Evolutionary conservation across 2,888 invertebrate genomes (phyloP).

Genomic region (Neoitamus cyanurus): DNA sequence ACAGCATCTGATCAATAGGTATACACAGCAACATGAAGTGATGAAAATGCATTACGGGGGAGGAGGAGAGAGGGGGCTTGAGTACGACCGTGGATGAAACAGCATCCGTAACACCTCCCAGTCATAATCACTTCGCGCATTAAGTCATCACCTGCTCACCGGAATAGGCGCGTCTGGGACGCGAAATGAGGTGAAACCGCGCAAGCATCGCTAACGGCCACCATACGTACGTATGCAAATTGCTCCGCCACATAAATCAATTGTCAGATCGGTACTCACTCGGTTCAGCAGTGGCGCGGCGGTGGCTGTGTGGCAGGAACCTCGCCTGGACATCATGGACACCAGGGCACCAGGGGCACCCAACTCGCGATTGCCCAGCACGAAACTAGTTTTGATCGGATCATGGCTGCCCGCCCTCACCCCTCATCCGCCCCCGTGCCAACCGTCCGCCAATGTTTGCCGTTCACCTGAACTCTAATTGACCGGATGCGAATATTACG

Average conservation of each 20-base stretch:
- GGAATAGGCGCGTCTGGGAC: background rate
- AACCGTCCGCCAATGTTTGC: background rate
- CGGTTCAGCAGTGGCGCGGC: background rate
- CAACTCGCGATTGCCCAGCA: background rate
- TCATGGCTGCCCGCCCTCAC: background rate
- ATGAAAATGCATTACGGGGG: no score
- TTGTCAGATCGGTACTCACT: background rate
- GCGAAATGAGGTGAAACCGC: background rate
- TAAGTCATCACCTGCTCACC: background rate
- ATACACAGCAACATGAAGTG: no score
- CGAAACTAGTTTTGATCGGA: background rate
- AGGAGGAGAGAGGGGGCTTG: no score
- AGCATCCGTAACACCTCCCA: background rate
- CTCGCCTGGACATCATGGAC: background rate
- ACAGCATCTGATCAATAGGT: no score
- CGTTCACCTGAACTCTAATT: constrained; percentile 38
- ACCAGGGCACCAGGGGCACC: background rate
- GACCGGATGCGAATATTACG: constrained; percentile 40
- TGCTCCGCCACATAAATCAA: background rate
- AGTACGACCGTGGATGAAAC: background rate
- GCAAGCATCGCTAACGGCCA: background rate
- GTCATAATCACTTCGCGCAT: background rate
- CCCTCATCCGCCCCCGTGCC: background rate
- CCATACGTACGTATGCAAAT: background rate
- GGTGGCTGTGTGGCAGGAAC: background rate